These are phyloP conservation scores for Formica selysi DNA, from an alignment of 1,140 invertebrate genomes.

Conservation along the genomic window DNA sequence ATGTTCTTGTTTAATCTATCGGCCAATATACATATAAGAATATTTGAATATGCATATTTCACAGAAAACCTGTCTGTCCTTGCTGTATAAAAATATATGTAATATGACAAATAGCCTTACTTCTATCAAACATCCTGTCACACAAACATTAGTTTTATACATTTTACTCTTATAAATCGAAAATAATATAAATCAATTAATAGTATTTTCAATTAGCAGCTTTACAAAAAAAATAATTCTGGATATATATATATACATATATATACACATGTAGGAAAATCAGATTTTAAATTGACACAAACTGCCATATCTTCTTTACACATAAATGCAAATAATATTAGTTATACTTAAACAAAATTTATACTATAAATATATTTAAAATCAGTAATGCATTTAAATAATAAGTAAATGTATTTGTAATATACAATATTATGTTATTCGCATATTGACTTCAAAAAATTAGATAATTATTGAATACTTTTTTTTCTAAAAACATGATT, in stretches of 20 bases:
- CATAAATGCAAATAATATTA: constrained; percentile 26
- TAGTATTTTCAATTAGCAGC: neutral
- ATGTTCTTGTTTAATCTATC: constrained; percentile 41
- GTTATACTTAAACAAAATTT: constrained; percentile 59
- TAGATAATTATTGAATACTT: neutral
- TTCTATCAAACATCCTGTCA: constrained; percentile 1
- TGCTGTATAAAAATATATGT: constrained; percentile 62
- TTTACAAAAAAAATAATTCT: constrained; percentile 40
- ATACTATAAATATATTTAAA: constrained; percentile 31
- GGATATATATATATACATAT: neutral
- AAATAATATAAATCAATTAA: constrained; percentile 5
- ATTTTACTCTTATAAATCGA: constrained; percentile 12
- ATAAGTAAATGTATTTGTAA: constrained; percentile 19
- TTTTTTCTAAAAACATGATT: neutral
- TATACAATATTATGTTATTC: neutral
- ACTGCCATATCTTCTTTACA: constrained; percentile 54
- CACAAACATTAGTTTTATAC: neutral
- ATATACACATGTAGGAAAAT: constrained; percentile 24
- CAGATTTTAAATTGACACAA: constrained; percentile 65
- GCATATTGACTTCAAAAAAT: neutral
- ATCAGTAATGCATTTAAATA: constrained; percentile 20
- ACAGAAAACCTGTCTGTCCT: constrained; percentile 56
- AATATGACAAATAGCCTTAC: constrained; percentile 28
- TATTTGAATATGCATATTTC: constrained; percentile 57
- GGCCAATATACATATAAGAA: constrained; percentile 34